Conservation (phyloP, 35 echinoderm and acorn worm genomes). For the Amphiura filiformis region DNA sequence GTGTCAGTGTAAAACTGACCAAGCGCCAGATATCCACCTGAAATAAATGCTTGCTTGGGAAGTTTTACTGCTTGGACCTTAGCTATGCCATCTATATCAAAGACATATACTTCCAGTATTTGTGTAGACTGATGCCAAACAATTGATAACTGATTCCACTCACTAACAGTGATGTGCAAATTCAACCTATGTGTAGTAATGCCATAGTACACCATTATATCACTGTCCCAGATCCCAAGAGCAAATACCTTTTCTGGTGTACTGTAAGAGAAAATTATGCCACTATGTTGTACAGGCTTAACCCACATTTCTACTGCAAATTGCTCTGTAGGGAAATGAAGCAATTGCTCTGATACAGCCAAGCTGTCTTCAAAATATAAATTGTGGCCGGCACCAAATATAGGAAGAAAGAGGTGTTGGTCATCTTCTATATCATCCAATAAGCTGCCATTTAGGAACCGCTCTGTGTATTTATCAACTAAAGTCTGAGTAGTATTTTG, state of each 20-base stretch:
- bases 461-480: constrained; percentile 53
- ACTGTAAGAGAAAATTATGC: constrained; percentile 64
- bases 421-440: constrained; percentile 15
- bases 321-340: constrained; percentile 25
- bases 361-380: constrained; percentile 65
- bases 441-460: background rate
- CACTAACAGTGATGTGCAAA: constrained; percentile 17
- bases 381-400: constrained; percentile 47
- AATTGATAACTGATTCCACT: constrained; percentile 71
- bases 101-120: constrained; percentile 77
- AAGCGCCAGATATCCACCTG: constrained; percentile 43
- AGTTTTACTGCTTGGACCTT: constrained; percentile 62
- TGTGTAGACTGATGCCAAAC: constrained; percentile 64
- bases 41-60: constrained; percentile 3
- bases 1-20: constrained; percentile 45
- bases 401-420: constrained; percentile 30
- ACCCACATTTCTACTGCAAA: constrained; percentile 77
- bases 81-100: constrained; percentile 48
- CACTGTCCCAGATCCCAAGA: constrained; percentile 28
- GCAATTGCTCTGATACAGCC: constrained; percentile 20
- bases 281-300: constrained; percentile 21
- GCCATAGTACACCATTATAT: constrained; percentile 27
- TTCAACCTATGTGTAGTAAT: constrained; percentile 17
- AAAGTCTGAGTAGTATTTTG: constrained; percentile 23
- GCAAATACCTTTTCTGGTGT: constrained; percentile 38